Conservation (phyloP, 1,140 invertebrate species). For the Hyposmocoma kahamanoa region DNA sequence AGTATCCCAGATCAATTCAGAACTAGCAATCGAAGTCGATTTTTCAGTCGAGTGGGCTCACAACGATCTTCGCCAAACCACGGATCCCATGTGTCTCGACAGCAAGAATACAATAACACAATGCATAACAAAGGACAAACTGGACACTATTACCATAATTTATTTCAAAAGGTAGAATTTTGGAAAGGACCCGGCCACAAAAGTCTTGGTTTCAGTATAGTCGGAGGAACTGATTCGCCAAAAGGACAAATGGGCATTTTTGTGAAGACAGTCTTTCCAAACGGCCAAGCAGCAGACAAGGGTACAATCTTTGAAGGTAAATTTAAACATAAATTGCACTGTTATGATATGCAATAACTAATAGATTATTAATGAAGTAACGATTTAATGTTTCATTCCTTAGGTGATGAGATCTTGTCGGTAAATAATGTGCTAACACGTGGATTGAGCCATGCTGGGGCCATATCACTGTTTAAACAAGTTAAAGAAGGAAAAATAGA, state of each 20-base stretch:
- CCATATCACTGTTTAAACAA: slow-evolving; percentile 91
- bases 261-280: slow-evolving; percentile 92
- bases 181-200: slow-evolving; percentile 89
- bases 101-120: slow-evolving; percentile 38
- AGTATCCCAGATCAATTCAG: slow-evolving; percentile 64
- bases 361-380: slow-evolving; percentile 7
- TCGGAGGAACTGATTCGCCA: slow-evolving; percentile 91
- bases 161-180: slow-evolving; percentile 74
- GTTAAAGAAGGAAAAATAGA: slow-evolving; percentile 90
- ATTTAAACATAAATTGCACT: slow-evolving; percentile 12
- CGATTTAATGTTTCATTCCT: slow-evolving; percentile 36
- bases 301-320: slow-evolving; percentile 89
- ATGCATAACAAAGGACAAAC: slow-evolving; percentile 35
- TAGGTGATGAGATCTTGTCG: slow-evolving; percentile 94
- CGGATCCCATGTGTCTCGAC: slow-evolving; percentile 37
- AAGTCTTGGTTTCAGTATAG: slow-evolving; percentile 93
- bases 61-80: slow-evolving; percentile 49
- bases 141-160: slow-evolving; percentile 36
- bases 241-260: slow-evolving; percentile 93
- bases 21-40: slow-evolving; percentile 51
- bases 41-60: slow-evolving; percentile 61
- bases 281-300: slow-evolving; percentile 89
- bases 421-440: slow-evolving; percentile 88
- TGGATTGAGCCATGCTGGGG: slow-evolving; percentile 91
- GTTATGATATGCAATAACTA: background rate